Evolutionary conservation across 2,888 invertebrate species (phyloP), one percentile per base, ranked within the genome.

Genomic region (Syritta pipiens): DNA sequence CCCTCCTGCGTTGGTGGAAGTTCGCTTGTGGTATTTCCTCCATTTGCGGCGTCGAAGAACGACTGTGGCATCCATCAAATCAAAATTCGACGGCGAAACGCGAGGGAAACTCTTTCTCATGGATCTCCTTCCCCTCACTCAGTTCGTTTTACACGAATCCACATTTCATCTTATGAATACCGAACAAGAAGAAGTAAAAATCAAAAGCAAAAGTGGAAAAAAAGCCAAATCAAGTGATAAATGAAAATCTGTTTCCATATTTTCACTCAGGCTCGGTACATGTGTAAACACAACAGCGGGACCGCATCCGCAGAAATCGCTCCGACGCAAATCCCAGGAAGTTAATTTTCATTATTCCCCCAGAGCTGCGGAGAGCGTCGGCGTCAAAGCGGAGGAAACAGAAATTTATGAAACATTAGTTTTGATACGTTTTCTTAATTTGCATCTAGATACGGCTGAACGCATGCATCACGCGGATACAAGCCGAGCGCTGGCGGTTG

Each of bases 301-400:
- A n/a, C n/a, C n/a, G 28, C 28, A 14, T 49, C 40, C 48, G 57
- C 17, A 59, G 40, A 48, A 51, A 42, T 42, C 44, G 40, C 42
- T 71, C 55, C 28, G 75, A 62, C 59, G 59, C 9, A 35, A 55
- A 62, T 62, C 53, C 55, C 62, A 48, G 40, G 20, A 62, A 75
- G 75, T 69, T 75, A 69, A 69, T 75, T 62, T 75, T 55, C 62
- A 62, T 72, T 65, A 65, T 65, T 35, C 65, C 35, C 62, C 20
- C 42, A 42, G 20, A 17, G 10, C 17, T 4, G 26, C 37, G 9
- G 3, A 17, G 7, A 22, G 20, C n/a, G 30, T 19, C 40, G 9
- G 35, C 32, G 53, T 42, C 63, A 51, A 10, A 7, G 30, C 30
- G 5, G 32, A 32, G 32, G 32, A 32, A 10, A 12, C 37, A 37